phyloP scores from a whole-genome alignment of 2,113 vertebrate genomes.

The Aldabrachelys gigantea region DNA sequence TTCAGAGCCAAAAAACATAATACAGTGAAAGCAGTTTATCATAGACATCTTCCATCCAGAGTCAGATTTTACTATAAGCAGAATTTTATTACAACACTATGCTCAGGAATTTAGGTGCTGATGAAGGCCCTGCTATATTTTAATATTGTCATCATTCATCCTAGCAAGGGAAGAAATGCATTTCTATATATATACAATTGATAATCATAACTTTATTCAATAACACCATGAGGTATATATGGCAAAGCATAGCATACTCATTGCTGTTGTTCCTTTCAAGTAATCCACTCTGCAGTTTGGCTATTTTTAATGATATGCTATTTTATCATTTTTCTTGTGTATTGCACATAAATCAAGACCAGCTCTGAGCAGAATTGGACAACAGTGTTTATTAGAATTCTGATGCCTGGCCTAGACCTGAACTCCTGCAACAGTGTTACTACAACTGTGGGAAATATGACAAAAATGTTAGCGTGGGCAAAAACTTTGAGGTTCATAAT shows the following conservation, averaged over 20 bases:
- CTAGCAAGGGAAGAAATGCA: neutral
- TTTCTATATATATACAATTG: accelerated
- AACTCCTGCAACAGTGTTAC: neutral
- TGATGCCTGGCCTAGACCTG: neutral
- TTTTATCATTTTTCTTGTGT: neutral
- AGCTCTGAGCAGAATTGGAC: neutral
- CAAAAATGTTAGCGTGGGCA: neutral
- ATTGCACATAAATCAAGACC: neutral
- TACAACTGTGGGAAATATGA: neutral
- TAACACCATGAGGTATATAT: neutral
- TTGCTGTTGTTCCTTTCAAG: neutral
- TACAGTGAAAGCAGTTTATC: neutral
- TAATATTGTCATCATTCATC: accelerated
- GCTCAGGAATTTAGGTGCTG: accelerated
- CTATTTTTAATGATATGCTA: neutral
- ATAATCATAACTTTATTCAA: accelerated
- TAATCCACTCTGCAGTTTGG: neutral
- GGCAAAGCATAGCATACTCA: accelerated
- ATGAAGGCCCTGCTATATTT: neutral
- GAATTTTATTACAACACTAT: accelerated
- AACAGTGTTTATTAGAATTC: neutral
- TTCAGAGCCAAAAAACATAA: neutral
- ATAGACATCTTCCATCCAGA: neutral
- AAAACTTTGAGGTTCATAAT: neutral
- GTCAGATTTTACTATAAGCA: neutral